Evolutionary conservation across 2,113 vertebrate genomes (phyloP).

Genomic region (Uria lomvia): DNA sequence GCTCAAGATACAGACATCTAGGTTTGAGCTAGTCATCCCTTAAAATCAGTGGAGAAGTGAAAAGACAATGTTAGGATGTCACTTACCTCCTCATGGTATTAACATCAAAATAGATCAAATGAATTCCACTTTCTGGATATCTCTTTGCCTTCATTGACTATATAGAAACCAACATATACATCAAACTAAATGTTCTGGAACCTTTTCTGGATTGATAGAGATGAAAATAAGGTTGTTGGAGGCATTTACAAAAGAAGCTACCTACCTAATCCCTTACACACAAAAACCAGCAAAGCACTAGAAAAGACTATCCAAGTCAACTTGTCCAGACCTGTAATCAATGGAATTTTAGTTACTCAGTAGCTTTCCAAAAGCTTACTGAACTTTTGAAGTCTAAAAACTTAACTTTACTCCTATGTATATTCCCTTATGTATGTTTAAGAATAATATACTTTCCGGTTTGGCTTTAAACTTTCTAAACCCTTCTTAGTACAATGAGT

Average conservation of each 20-base stretch:
- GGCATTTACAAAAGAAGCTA: neutral
- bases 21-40: neutral
- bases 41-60: neutral
- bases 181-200: neutral
- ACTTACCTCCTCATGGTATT: neutral
- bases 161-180: accelerated
- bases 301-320: neutral
- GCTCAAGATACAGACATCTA: neutral
- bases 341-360: neutral
- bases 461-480: neutral
- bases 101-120: neutral
- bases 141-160: neutral
- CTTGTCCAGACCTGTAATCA: neutral
- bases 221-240: neutral
- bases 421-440: neutral
- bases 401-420: neutral
- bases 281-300: neutral
- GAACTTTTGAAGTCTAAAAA: neutral
- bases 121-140: neutral
- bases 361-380: neutral
- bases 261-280: neutral
- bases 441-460: neutral
- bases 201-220: neutral
- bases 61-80: neutral
- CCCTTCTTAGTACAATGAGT: neutral